These are phyloP conservation scores for Cephus pygmeus DNA, from an alignment of 2,888 invertebrate genomes.

Conservation along the genomic window DNA sequence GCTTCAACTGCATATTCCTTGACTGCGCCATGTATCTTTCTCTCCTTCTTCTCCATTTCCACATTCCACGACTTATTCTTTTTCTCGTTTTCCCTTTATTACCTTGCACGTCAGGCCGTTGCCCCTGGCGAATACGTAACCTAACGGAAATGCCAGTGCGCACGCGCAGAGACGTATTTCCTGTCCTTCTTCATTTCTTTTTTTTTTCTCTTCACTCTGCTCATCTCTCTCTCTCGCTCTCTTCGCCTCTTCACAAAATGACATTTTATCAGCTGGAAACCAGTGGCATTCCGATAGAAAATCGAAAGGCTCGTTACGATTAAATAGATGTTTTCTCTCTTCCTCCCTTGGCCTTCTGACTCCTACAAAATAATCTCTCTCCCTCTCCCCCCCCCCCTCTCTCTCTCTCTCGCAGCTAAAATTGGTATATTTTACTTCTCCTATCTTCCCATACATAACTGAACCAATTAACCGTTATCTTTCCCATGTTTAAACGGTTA, in stretches of 20 bases:
- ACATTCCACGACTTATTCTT: background rate
- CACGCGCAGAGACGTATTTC: constrained; percentile 16
- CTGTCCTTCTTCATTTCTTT: background rate
- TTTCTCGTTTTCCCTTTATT: background rate
- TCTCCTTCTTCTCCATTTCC: background rate
- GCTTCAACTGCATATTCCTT: background rate
- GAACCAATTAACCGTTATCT: too few species aligned
- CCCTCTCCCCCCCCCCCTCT: background rate
- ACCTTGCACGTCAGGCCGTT: constrained; percentile 19
- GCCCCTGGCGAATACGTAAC: constrained; percentile 23
- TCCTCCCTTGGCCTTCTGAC: background rate
- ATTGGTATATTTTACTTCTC: background rate
- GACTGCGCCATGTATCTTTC: background rate
- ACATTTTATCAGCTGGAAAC: too few species aligned
- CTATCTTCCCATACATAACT: too few species aligned
- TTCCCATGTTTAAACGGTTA: too few species aligned
- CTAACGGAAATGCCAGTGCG: constrained; percentile 24
- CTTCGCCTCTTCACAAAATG: too few species aligned
- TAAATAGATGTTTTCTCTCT: constrained; percentile 34
- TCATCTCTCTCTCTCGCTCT: background rate
- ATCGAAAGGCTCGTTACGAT: constrained; percentile 46
- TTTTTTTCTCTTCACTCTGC: background rate
- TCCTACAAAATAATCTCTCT: background rate
- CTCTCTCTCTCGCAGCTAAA: background rate
- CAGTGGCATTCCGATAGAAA: constrained; percentile 38